Evolutionary conservation across 1,140 invertebrate genomes (phyloP).

Genomic region (Cotesia glomerata): DNA sequence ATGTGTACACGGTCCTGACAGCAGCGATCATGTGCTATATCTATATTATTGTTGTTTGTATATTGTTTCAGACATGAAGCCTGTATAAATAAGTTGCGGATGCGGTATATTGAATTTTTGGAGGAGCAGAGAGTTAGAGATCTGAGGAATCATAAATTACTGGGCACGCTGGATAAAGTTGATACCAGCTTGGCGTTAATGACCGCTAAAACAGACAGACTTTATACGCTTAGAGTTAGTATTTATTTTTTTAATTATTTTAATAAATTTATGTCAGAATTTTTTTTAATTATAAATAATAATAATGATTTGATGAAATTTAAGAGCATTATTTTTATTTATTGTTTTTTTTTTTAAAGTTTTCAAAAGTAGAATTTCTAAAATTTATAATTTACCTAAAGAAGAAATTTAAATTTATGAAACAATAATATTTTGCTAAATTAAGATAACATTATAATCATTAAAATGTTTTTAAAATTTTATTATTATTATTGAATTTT

Average conservation of each 20-base stretch:
- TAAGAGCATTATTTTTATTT: no score
- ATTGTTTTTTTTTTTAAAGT: no score
- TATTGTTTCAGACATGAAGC: conserved; percentile 52
- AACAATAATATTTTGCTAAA: no score
- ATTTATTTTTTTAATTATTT: not conserved
- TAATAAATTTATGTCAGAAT: not conserved
- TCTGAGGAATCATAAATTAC: conserved; percentile 67
- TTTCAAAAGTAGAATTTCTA: no score
- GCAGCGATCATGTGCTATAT: no score
- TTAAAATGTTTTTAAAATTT: no score
- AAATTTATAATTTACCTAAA: no score
- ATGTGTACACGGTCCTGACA: no score
- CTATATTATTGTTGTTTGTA: not conserved
- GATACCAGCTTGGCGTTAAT: conserved; percentile 66
- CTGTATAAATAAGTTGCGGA: conserved; percentile 63
- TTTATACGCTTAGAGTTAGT: conserved; percentile 66
- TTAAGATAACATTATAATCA: no score
- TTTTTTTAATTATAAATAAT: not conserved
- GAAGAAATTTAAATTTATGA: no score
- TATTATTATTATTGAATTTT: no score
- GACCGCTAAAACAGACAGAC: conserved; percentile 67
- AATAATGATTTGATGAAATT: no score
- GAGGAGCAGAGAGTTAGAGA: conserved; percentile 67
- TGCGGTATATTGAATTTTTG: conserved; percentile 68
- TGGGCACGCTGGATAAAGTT: conserved; percentile 65